Percentiles rank a stretch among this genome's conserved stretches.
These are phyloP conservation scores for Heliocidaris tuberculata DNA, from an alignment of 35 echinoderm and acorn worm species.

Conservation along the genomic window DNA sequence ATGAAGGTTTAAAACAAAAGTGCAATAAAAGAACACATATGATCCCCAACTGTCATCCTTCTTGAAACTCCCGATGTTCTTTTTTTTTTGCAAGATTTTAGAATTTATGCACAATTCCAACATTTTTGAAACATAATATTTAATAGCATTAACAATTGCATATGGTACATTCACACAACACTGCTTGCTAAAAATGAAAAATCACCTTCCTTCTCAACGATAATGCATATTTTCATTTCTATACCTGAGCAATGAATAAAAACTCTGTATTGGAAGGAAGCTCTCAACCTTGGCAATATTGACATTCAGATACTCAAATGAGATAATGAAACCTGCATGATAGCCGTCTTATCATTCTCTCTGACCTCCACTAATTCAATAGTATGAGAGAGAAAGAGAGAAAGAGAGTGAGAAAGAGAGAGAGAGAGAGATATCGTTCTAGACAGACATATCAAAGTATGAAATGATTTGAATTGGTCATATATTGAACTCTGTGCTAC, in stretches of 20 bases:
- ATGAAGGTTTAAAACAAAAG: too few species aligned
- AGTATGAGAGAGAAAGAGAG: neutral
- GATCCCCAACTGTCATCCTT: too few species aligned
- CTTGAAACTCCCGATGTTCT: too few species aligned
- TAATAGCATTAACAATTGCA: neutral
- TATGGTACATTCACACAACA: neutral
- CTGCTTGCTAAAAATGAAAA: neutral
- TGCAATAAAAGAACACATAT: too few species aligned
- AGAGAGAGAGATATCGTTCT: neutral
- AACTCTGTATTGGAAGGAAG: neutral
- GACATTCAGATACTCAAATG: neutral
- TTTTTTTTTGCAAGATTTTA: too few species aligned
- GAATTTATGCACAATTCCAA: too few species aligned
- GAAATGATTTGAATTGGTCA: neutral
- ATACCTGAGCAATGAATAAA: neutral
- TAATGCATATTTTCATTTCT: neutral
- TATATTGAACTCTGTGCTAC: neutral
- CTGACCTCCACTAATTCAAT: neutral
- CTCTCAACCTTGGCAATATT: neutral
- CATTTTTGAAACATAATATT: neutral
- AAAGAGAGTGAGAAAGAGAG: neutral
- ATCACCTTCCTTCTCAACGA: neutral
- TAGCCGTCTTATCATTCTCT: neutral
- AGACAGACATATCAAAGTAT: neutral
- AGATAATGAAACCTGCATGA: neutral